Conservation (phyloP, 2,888 invertebrate species). For the Nephrotoma guestfalica region DNA sequence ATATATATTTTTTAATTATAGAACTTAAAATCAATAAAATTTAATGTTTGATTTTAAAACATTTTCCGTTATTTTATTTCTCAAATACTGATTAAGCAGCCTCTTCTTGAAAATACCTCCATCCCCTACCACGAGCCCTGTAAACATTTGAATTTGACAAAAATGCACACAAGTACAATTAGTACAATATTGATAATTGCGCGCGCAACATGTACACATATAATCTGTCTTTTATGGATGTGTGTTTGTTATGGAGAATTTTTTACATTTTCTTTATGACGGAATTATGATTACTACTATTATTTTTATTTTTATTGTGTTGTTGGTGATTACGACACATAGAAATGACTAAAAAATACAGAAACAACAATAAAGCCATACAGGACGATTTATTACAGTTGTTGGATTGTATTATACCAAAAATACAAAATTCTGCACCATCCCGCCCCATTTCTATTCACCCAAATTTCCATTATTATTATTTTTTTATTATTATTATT, state of each 20-base stretch:
- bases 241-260: not conserved
- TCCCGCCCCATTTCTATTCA: not conserved
- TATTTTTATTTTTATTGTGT: not conserved
- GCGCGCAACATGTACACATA: not conserved
- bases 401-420: not conserved
- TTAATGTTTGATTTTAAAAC: not conserved
- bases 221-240: not conserved
- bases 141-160: not conserved
- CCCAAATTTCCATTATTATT: not conserved
- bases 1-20: not conserved
- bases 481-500: not conserved
- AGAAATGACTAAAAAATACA: not conserved
- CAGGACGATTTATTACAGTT: not conserved
- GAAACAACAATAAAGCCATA: not conserved
- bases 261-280: not conserved
- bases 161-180: not conserved
- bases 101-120: not conserved
- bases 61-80: not conserved
- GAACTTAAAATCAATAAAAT: not conserved
- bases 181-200: not conserved
- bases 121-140: not conserved
- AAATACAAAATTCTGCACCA: not conserved
- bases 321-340: not conserved
- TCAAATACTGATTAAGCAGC: not conserved
- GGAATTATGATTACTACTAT: not conserved